phyloP scores from a whole-genome alignment of 1,140 invertebrate genomes.

The Bilobella aurantiaca region DNA sequence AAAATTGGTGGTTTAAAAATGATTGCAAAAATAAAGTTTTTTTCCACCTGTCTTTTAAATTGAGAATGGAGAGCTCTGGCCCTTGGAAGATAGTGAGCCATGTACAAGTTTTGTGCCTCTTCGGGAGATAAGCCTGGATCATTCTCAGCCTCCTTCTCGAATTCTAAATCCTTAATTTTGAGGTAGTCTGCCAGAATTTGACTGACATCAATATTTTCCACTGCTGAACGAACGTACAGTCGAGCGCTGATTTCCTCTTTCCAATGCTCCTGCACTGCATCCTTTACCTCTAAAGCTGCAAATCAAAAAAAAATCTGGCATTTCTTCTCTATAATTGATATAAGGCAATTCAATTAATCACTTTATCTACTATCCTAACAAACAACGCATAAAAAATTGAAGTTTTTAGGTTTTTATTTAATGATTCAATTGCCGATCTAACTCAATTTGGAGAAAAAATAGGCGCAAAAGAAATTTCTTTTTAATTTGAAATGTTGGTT shows the following conservation, averaged over 20 bases:
- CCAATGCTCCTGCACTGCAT: not conserved
- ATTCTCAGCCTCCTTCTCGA: not conserved
- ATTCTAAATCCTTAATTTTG: not conserved
- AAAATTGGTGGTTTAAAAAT: too few relatives aligned
- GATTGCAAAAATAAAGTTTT: not conserved
- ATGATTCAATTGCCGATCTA: too few relatives aligned
- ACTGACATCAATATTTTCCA: not conserved
- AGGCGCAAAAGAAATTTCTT: too few relatives aligned
- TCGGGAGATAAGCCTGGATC: not conserved
- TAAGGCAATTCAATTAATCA: not conserved
- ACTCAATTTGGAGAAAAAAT: too few relatives aligned
- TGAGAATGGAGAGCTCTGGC: too few relatives aligned
- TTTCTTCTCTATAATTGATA: not conserved
- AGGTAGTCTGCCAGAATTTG: not conserved
- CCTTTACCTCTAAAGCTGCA: not conserved
- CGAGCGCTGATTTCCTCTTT: not conserved
- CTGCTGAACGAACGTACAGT: not conserved
- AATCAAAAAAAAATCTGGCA: not conserved
- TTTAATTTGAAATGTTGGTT: too few relatives aligned
- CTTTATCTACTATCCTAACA: not conserved
- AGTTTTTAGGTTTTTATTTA: not conserved
- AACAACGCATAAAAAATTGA: not conserved
- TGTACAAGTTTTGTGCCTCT: not conserved
- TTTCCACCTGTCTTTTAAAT: not conserved
- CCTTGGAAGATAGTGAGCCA: not conserved